These are phyloP conservation scores for Amphibalanus amphitrite DNA, from an alignment of 1,140 invertebrate genomes.

Conservation along the genomic window DNA sequence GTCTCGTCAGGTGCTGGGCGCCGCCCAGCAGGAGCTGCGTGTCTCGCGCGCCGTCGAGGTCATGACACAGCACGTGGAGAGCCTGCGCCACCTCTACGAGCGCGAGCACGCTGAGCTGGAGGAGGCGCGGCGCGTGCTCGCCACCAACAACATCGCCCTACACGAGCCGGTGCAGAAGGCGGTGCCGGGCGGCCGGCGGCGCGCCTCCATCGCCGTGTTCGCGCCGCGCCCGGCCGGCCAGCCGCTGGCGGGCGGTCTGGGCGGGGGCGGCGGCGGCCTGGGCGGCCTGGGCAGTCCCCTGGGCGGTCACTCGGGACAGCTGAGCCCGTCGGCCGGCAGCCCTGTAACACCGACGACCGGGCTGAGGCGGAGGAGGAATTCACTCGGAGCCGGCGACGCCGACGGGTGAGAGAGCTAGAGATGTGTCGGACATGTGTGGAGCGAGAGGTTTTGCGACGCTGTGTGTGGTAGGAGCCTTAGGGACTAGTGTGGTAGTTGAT, in stretches of 20 bases:
- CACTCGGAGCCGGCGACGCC: neutral
- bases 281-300: no score
- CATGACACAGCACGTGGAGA: constrained; percentile 35
- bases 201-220: neutral
- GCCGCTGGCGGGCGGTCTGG: no score
- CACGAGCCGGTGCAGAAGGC: neutral
- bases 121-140: constrained; percentile 21
- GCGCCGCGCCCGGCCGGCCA: neutral
- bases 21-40: constrained; percentile 34
- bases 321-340: no score
- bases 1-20: constrained; percentile 24
- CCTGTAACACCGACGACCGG: no score
- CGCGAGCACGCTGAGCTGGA: constrained; percentile 29
- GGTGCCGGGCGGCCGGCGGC: no score
- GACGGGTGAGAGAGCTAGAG: neutral
- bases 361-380: neutral
- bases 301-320: no score
- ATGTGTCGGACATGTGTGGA: neutral
- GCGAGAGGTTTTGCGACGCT: neutral
- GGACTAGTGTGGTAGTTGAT: no score
- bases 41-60: constrained; percentile 33
- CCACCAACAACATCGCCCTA: neutral
- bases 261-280: no score
- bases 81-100: constrained; percentile 28
- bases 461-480: no score